These are phyloP conservation scores for Oryzias javanicus DNA, from an alignment of 2,113 vertebrate genomes.

Conservation along the genomic window DNA sequence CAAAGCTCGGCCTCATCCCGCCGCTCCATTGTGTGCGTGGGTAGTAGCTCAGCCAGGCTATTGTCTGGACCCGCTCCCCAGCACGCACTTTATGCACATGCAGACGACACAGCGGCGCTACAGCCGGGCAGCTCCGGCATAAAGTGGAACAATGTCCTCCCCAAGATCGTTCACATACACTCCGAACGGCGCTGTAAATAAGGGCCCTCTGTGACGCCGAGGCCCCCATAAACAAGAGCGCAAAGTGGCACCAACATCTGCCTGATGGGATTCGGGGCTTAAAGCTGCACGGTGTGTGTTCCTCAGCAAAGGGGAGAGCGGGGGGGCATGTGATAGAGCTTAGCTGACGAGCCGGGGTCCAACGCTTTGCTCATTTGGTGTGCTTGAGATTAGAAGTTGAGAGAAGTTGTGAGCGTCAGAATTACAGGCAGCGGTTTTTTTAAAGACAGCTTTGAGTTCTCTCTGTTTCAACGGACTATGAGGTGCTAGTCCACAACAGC, in stretches of 20 bases:
- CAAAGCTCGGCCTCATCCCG: slow-evolving; percentile 72
- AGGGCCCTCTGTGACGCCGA: slow-evolving; percentile 44
- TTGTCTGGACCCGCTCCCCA: slow-evolving; percentile 72
- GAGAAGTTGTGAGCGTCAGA: slow-evolving; percentile 79
- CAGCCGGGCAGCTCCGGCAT: slow-evolving; percentile 64
- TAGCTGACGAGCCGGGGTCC: slow-evolving; percentile 69
- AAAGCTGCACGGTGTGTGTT: slow-evolving; percentile 34
- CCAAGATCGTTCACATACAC: slow-evolving; percentile 72
- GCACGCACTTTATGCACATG: slow-evolving; percentile 76
- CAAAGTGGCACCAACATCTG: slow-evolving; percentile 62
- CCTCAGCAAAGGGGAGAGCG: slow-evolving; percentile 61
- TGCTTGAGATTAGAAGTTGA: too few species aligned
- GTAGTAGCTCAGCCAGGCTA: slow-evolving; percentile 75
- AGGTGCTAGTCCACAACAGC: too few species aligned
- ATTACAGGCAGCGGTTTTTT: too few species aligned
- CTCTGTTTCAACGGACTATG: too few species aligned
- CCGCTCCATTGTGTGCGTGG: slow-evolving; percentile 74
- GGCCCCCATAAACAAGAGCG: slow-evolving; percentile 48
- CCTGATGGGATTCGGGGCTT: slow-evolving; percentile 40
- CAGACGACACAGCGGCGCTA: slow-evolving; percentile 70
- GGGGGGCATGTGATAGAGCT: slow-evolving; percentile 69
- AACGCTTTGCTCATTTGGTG: slow-evolving; percentile 62
- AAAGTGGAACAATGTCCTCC: slow-evolving; percentile 75
- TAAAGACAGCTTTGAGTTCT: too few species aligned
- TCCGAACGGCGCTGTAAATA: slow-evolving; percentile 59